phyloP scores from a whole-genome alignment of 1,140 invertebrate species.

The Lepeophtheirus salmonis region DNA sequence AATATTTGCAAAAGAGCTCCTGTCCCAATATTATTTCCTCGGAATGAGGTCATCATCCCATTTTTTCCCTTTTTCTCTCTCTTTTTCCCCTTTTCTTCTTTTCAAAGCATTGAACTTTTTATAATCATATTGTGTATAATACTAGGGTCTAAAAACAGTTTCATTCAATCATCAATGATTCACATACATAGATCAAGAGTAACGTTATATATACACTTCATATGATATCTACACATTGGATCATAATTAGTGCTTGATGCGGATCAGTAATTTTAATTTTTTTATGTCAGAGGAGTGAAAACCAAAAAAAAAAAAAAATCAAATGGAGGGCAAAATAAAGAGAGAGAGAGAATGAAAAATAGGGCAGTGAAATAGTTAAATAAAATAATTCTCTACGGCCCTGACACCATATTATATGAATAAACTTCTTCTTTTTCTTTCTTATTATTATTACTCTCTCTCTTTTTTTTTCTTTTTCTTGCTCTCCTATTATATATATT shows the following conservation, averaged over 20 bases:
- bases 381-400: neutral
- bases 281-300: neutral
- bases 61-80: no score
- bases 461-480: no score
- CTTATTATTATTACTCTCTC: neutral
- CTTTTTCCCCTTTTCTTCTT: neutral
- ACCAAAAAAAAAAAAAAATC: neutral
- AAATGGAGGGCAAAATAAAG: neutral
- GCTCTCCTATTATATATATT: no score
- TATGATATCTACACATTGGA: neutral
- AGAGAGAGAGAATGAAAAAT: neutral
- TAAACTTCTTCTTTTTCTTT: neutral
- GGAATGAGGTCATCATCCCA: neutral
- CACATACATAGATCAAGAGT: neutral
- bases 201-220: neutral
- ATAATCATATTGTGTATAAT: no score
- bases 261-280: neutral
- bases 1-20: neutral
- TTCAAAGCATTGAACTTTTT: neutral
- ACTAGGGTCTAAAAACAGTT: neutral
- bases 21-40: neutral
- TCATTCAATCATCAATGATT: neutral
- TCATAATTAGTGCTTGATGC: neutral
- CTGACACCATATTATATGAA: neutral
- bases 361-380: neutral